Base-by-base conservation (phyloP, 92 coral and sea anemone species). In the Palythoa grandis region DNA sequence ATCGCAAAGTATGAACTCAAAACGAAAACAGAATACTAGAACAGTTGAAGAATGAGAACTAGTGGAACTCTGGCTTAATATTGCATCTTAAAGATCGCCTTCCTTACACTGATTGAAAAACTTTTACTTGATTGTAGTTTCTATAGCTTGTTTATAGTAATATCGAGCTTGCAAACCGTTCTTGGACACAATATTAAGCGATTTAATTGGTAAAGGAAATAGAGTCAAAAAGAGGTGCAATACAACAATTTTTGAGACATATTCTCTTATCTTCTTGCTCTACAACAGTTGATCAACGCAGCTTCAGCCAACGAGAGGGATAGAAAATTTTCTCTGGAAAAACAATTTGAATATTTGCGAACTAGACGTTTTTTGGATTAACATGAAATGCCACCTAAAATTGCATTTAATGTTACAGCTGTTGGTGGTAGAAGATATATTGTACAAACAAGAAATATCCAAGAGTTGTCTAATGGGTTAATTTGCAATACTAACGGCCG, bases 181-280 rank as follows among this genome's bases (percentile, higher is more conserved):
- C 56, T 48, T 23, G 56, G 38, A 39, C 60, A 65, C 84, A 80
- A 80, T 80, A 80, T 80, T 68, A 67, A 61, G 22, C 85, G 74
- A 80, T 66, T 65, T 40, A 80, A 80, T 66, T 80, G 66, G 74
- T 80, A 80, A 80, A 80, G 85, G 85, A 80, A 80, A 80, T 66
- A 63, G 22, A 65, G 40, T 60, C 74, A 22, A 8, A 12, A 47
- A 19, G 10, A 43, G 11, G 74, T 80, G 75, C 74, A 63, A 63
- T 63, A 63, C 69, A 63, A n/a, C 69, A 63, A 7, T 63, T 19
- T 23, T 22, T 63, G 22, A 63, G 12, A 63, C 69, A n/a, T n/a
- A 3, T 43, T 19, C 23, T 19, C 10, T 2, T 17, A 19, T 19
- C 24, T 63, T 63, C 25, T 19, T 29, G 19, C 22, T 19, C 69